Conservation (phyloP, 2,888 invertebrate genomes). For the Thalpophila matura region DNA sequence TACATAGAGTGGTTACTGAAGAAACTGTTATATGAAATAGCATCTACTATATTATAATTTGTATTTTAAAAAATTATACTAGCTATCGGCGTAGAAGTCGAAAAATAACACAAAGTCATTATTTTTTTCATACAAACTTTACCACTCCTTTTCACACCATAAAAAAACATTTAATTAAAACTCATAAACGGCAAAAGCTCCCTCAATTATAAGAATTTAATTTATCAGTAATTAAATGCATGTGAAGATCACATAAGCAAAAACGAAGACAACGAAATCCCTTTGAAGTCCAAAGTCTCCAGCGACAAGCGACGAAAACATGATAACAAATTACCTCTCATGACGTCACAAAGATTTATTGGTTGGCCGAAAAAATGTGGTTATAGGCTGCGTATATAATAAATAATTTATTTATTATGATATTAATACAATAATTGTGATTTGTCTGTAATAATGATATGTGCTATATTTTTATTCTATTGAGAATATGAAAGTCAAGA, state of each 20-base stretch:
- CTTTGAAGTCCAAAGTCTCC: conserved; percentile 28
- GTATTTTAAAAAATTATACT: too few species aligned
- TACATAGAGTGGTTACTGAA: background rate
- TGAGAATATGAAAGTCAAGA: too few species aligned
- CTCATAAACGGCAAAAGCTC: background rate
- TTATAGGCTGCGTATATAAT: conserved; percentile 6
- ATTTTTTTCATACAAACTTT: too few species aligned
- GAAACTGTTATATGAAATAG: conserved; percentile 11
- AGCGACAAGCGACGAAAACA: conserved; percentile 6
- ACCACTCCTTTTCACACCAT: too few species aligned
- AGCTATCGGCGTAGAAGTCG: too few species aligned
- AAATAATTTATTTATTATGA: conserved; percentile 4
- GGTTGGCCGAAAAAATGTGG: conserved; percentile 9
- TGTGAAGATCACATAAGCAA: conserved; percentile 35
- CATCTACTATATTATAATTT: background rate
- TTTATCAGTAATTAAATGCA: conserved; percentile 20
- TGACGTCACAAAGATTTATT: conserved; percentile 34
- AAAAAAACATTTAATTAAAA: background rate
- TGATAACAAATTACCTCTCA: conserved; percentile 38
- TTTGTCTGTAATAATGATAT: too few species aligned
- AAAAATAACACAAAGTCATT: too few species aligned
- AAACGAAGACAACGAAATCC: conserved; percentile 20
- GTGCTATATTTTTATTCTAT: too few species aligned
- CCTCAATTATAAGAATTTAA: conserved; percentile 5
- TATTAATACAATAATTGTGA: background rate